Conservation (phyloP, 2,888 invertebrate species). For the Prosapia bicincta region DNA sequence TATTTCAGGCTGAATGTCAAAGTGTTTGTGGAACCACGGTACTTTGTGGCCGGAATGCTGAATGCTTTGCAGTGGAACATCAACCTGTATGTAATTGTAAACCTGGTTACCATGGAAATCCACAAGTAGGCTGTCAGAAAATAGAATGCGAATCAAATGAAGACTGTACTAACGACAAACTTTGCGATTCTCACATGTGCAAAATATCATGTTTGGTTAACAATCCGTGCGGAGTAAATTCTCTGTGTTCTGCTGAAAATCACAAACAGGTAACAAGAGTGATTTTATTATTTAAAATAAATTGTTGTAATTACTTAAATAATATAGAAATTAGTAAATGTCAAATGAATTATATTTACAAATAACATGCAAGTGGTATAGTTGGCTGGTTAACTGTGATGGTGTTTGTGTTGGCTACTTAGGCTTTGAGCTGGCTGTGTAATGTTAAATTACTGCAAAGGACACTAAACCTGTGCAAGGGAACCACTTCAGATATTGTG, state of each 20-base stretch:
- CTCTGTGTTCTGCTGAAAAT: slow-evolving; percentile 79
- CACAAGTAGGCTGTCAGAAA: slow-evolving; percentile 68
- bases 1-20: slow-evolving; percentile 60
- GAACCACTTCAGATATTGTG: no score
- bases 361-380: no score
- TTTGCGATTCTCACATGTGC: slow-evolving; percentile 78
- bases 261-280: slow-evolving; percentile 60
- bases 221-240: slow-evolving; percentile 83
- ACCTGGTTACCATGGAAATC: slow-evolving; percentile 70
- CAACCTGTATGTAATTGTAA: slow-evolving; percentile 73
- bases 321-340: no score
- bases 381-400: no score
- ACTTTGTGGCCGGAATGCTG: slow-evolving; percentile 78
- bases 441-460: no score
- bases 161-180: slow-evolving; percentile 77
- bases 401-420: no score
- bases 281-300: no score
- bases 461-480: no score
- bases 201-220: slow-evolving; percentile 79
- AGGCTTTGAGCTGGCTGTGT: no score
- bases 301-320: no score
- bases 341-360: no score
- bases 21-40: slow-evolving; percentile 67
- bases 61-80: slow-evolving; percentile 71
- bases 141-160: slow-evolving; percentile 69